Evolutionary conservation across 1,140 invertebrate species (phyloP), one percentile per base, ranked within the genome.

Genomic region (Cotesia glomerata): DNA sequence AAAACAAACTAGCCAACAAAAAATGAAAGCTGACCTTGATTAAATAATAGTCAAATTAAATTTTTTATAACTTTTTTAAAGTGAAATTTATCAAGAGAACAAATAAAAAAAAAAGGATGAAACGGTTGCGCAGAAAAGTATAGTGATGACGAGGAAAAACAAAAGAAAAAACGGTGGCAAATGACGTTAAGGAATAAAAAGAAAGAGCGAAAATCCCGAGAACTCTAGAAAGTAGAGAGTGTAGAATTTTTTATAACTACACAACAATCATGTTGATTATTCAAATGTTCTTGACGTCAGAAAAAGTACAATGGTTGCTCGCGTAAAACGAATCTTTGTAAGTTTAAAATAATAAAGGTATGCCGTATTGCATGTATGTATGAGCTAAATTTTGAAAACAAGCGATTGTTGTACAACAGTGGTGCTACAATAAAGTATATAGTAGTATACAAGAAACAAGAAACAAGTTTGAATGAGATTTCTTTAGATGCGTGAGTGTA

Each of bases 301-400:
- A 67, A 67, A 52, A 67, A 67, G 39, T 67, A 36, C 56, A 58
- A 58, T 58, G 26, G 18, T 18, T 58, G 14, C 34, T 26, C 13
- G 26, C 34, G 35, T 11, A 16, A 18, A 49, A 71, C 49, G 26
- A 39, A 56, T n/a, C 26, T 61, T 45, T 16, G 8, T 5, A 52
- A 51, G 35, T 4, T 18, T 8, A 8, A 49, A 18, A 9, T 34
- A 9, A 71, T 54, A 49, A 71, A 54, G 14, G 67, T 52, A 61
- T 8, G n/a, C n/a, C n/a, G n/a, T n/a, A n/a, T n/a, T n/a, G 18
- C 16, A 54, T 14, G 52, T 54, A 54, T 18, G 52, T 14, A n/a
- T 14, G n/a, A 54, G 52, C 13, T 14, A 18, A 54, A 54, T 13
- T 18, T 45, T 70, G 66, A 70, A 73, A 74, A 80, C 78, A 69